phyloP scores from a whole-genome alignment of 2,797 vertebrate genomes.

The Sebastes diaconus region DNA sequence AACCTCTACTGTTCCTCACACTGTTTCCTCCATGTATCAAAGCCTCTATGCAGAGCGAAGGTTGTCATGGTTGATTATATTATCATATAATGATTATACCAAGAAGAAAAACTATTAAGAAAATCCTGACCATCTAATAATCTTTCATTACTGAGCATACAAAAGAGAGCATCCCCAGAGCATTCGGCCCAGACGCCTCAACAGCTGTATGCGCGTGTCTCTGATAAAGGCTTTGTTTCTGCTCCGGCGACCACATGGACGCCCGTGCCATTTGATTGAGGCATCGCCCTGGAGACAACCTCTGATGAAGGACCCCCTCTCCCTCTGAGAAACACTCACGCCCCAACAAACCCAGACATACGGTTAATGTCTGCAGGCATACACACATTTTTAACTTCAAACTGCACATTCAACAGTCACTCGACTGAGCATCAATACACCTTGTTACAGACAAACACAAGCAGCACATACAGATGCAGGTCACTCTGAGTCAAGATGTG shows the following conservation, averaged over 20 bases:
- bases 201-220: background rate
- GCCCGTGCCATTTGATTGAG: conserved; percentile 52
- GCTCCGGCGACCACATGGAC: conserved; percentile 45
- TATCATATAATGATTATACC: background rate
- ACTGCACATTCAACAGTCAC: background rate
- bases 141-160: conserved; percentile 27
- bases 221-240: conserved; percentile 55
- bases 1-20: background rate
- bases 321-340: conserved; percentile 11
- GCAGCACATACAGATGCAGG: background rate
- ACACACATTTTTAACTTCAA: background rate
- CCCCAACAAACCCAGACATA: conserved; percentile 17
- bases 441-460: background rate
- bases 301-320: conserved; percentile 29
- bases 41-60: background rate
- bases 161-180: conserved; percentile 29
- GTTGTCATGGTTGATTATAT: background rate
- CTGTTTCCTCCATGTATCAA: background rate
- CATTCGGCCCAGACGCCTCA: conserved; percentile 1
- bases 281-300: conserved; percentile 30
- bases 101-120: background rate
- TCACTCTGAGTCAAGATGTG: background rate
- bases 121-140: conserved; percentile 27
- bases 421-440: background rate
- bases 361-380: background rate